Conservation (phyloP, 2,888 invertebrate species). For the Chalcis sispes region DNA sequence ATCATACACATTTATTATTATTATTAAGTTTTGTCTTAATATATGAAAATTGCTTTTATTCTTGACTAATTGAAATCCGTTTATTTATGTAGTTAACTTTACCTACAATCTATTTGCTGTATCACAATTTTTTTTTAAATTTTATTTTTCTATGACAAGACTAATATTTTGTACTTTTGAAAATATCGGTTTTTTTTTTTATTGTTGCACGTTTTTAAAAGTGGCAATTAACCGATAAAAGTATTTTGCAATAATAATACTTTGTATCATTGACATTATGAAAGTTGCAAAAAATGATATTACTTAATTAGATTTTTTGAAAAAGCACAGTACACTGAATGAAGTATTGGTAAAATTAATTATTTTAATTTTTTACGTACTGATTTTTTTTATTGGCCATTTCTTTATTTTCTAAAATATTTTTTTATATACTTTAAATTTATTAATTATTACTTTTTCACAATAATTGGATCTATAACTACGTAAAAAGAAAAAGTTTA, state of each 20-base stretch:
- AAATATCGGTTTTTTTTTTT: constrained; percentile 22
- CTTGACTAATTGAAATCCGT: constrained; percentile 27
- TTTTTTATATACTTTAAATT: too few relatives aligned
- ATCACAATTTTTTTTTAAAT: constrained; percentile 41
- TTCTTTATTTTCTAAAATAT: not conserved
- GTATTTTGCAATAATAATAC: constrained; percentile 39
- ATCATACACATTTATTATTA: constrained; percentile 30
- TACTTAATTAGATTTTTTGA: not conserved
- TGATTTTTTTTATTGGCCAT: not conserved
- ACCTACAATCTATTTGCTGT: constrained; percentile 37
- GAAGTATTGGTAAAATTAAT: not conserved
- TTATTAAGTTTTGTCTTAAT: constrained; percentile 20
- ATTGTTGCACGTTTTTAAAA: constrained; percentile 42
- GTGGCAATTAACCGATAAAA: constrained; percentile 29
- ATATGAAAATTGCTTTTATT: constrained; percentile 22
- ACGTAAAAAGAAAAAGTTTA: not conserved
- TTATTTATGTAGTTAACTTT: constrained; percentile 22
- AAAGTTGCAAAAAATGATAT: constrained; percentile 4
- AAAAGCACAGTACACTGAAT: constrained; percentile 10
- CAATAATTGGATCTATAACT: not conserved
- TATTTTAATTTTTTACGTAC: not conserved
- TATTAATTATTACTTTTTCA: not conserved
- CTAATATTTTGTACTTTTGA: constrained; percentile 47
- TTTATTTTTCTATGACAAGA: constrained; percentile 42
- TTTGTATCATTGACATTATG: constrained; percentile 41